Evolutionary conservation across 1,140 invertebrate genomes (phyloP), one percentile per base, ranked within the genome.

Genomic region (Hycleus cichorii): DNA sequence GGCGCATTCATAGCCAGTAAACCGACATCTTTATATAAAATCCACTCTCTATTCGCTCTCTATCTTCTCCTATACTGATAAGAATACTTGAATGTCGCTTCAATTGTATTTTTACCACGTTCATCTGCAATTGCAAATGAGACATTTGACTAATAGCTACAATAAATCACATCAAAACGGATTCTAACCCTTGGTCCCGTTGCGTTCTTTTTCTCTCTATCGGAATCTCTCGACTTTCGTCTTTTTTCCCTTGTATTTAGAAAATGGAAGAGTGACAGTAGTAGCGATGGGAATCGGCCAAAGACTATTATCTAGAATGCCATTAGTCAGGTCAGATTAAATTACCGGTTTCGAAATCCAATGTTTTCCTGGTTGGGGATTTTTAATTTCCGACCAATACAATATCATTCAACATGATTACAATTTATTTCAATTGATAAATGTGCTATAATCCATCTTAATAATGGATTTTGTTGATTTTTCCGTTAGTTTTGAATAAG

Each of bases 251-350:
- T 7, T 32, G 4, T 32, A 5, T 32, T 18, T 18, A 18, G 18
- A 32, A 32, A 32, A 7, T 4, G 7, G 32, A 62, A 66, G 62
- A 62, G 50, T 64, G 65, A 66, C 65, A 66, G 53, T 62, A 66
- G 53, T 62, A 46, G 57, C 47, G 63, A 66, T 66, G 61, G 65
- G 62, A 66, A 66, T 66, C 59, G 40, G 57, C 57, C 58, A 39
- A 51, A 58, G 57, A 48, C 65, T 50, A 66, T 64, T 66, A 66
- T 64, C 62, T 62, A 58, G 47, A 60, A 49, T 58, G 51, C 65
- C 65, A 66, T 66, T 66, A 66, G 62, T 66, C 62, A 62, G 61
- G 46, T 65, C 48, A 53, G 65, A 64, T 64, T 60, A 62, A 66
- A 66, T 64, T 66, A 64, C 57, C 49, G 62, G 50, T 58, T 62